Evolutionary conservation across 1,140 invertebrate species (phyloP).

Genomic region (Diuraphis noxia): DNA sequence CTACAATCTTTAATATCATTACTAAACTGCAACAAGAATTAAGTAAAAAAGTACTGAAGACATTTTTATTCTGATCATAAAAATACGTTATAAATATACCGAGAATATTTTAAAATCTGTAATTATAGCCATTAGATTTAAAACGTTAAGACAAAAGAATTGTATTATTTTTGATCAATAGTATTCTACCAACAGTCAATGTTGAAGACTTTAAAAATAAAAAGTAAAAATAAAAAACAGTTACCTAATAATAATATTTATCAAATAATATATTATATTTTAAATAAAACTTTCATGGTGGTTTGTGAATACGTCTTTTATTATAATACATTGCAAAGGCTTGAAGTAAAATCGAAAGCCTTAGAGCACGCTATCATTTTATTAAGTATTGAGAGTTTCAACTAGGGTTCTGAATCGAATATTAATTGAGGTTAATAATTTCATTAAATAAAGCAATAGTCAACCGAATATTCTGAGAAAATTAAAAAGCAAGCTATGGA

Average conservation of each 20-base stretch:
- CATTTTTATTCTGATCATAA: not conserved
- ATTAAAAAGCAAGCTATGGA: not conserved
- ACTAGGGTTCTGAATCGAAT: not conserved
- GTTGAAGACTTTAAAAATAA: not conserved
- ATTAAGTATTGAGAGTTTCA: not conserved
- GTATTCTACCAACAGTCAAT: not conserved
- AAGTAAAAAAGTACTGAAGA: not conserved
- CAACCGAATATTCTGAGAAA: not conserved
- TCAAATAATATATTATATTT: not conserved
- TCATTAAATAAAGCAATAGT: not conserved
- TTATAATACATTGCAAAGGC: not conserved
- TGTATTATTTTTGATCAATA: not conserved
- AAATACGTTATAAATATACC: not conserved
- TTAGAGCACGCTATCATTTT: not conserved
- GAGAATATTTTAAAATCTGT: not conserved
- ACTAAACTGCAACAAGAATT: not conserved
- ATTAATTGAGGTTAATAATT: not conserved
- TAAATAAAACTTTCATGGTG: not conserved
- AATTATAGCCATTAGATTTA: not conserved
- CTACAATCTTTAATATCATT: not conserved
- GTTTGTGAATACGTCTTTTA: too few relatives aligned
- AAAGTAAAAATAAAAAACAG: not conserved
- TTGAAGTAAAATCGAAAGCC: not conserved
- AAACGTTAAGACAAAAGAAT: not conserved
- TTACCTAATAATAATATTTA: not conserved